Percentiles rank a stretch among this genome's conserved stretches.
These are phyloP conservation scores for Betta splendens DNA, from an alignment of 2,797 vertebrate species.

Conservation along the genomic window DNA sequence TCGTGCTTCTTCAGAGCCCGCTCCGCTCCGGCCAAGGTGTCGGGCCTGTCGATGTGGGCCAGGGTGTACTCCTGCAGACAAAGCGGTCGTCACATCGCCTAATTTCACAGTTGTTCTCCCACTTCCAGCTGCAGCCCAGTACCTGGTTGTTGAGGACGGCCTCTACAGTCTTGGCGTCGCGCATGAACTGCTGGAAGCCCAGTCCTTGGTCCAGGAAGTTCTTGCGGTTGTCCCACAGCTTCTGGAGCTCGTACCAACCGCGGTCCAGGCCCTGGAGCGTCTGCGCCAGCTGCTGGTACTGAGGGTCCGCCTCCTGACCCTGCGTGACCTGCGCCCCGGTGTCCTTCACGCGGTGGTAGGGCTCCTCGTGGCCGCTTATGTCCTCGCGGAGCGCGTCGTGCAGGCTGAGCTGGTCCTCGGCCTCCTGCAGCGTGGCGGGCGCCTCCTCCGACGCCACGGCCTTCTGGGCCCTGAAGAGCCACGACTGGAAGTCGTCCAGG, in stretches of 20 bases:
- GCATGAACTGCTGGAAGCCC: conserved; percentile 93
- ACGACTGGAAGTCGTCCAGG: conserved; percentile 94
- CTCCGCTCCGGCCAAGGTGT: conserved; percentile 88
- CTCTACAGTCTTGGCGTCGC: conserved; percentile 90
- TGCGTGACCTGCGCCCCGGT: conserved; percentile 82
- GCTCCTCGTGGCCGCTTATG: conserved; percentile 81
- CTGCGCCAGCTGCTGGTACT: conserved; percentile 90
- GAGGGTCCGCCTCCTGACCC: conserved; percentile 87
- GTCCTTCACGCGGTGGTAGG: conserved; percentile 81
- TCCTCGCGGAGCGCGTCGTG: conserved; percentile 85
- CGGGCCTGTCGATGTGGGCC: conserved; percentile 87
- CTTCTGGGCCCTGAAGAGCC: conserved; percentile 93
- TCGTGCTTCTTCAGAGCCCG: conserved; percentile 90
- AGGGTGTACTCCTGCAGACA: conserved; percentile 90
- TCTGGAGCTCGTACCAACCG: conserved; percentile 89
- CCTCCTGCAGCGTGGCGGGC: conserved; percentile 86
- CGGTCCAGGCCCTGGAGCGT: conserved; percentile 86
- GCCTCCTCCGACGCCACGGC: conserved; percentile 89
- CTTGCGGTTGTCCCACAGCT: conserved; percentile 91
- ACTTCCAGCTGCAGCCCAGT: conserved; percentile 7
- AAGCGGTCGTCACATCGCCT: conserved; percentile 1
- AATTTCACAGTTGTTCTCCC: not conserved
- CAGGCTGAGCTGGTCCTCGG: conserved; percentile 86
- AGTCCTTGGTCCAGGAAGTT: conserved; percentile 87
- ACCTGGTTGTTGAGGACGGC: conserved; percentile 96